These are phyloP conservation scores for Netelia melanura DNA, from an alignment of 2,888 invertebrate genomes.

Conservation along the genomic window DNA sequence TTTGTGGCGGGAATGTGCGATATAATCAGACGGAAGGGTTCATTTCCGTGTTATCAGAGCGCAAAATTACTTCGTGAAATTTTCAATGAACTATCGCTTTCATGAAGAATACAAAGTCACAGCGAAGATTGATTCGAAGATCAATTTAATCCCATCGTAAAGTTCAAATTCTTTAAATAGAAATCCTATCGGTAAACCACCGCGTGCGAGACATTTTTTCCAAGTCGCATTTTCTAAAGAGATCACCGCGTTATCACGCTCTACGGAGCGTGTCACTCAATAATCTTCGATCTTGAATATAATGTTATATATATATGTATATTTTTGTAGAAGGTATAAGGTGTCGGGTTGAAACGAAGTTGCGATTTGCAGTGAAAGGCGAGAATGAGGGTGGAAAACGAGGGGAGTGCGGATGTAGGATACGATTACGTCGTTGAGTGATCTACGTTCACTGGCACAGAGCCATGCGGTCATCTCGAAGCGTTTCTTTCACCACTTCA, in stretches of 20 bases:
- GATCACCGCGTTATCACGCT: too few relatives aligned
- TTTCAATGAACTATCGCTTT: too few relatives aligned
- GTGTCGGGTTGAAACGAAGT: constrained; percentile 5
- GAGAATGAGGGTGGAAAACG: constrained; percentile 14
- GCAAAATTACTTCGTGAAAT: too few relatives aligned
- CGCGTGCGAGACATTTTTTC: too few relatives aligned
- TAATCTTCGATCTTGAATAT: not conserved
- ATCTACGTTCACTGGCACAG: constrained; percentile 79
- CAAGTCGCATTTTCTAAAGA: too few relatives aligned
- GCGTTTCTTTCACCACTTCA: constrained; percentile 20
- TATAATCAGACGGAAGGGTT: constrained; percentile 43
- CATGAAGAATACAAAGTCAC: too few relatives aligned
- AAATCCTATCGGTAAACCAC: too few relatives aligned
- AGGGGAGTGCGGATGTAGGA: constrained; percentile 77
- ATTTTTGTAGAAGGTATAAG: not conserved
- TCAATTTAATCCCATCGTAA: too few relatives aligned
- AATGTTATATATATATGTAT: constrained; percentile 8
- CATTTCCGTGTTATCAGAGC: constrained; percentile 11
- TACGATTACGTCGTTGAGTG: constrained; percentile 80
- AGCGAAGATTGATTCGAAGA: too few relatives aligned
- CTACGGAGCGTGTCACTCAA: too few relatives aligned
- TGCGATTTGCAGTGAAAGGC: constrained; percentile 8
- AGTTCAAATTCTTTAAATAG: too few relatives aligned
- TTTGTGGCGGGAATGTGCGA: constrained; percentile 73
- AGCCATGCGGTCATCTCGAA: constrained; percentile 74